Evolutionary conservation across 2,797 vertebrate genomes (phyloP).

Genomic region (Fratercula arctica): DNA sequence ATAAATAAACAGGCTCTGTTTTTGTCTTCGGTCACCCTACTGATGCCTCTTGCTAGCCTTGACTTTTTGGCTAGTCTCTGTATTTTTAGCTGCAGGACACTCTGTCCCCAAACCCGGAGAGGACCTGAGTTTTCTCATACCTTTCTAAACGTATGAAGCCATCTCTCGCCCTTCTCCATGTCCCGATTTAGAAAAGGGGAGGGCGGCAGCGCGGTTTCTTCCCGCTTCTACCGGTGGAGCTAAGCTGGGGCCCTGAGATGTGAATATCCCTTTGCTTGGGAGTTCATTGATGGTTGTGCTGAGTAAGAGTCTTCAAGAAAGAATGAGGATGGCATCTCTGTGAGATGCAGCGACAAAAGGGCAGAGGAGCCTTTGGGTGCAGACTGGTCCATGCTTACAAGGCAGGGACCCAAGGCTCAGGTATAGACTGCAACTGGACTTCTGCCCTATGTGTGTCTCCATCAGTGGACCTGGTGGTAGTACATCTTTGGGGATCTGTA

Average conservation of each 20-base stretch:
- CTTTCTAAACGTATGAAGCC: not conserved
- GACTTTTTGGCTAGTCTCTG: not conserved
- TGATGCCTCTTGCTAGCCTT: not conserved
- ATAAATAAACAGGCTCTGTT: slow-evolving; percentile 15
- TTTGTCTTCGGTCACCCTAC: not conserved
- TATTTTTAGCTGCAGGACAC: slow-evolving; percentile 59
- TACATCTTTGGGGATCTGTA: fast-evolving
- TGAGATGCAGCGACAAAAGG: not conserved
- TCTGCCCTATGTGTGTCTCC: not conserved
- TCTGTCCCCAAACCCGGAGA: not conserved
- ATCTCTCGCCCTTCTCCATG: not conserved
- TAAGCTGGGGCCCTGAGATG: not conserved
- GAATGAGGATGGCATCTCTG: not conserved
- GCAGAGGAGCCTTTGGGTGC: not conserved
- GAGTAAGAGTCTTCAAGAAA: not conserved
- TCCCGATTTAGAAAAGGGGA: not conserved
- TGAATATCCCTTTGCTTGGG: not conserved
- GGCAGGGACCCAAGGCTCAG: not conserved
- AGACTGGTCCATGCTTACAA: not conserved
- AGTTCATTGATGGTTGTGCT: not conserved
- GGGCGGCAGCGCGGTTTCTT: not conserved
- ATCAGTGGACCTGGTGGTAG: not conserved
- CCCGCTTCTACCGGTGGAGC: not conserved
- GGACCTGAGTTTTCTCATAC: not conserved
- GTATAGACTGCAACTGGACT: not conserved